Conservation (phyloP, 2,113 vertebrate genomes). For the Megaceryle torquata region DNA sequence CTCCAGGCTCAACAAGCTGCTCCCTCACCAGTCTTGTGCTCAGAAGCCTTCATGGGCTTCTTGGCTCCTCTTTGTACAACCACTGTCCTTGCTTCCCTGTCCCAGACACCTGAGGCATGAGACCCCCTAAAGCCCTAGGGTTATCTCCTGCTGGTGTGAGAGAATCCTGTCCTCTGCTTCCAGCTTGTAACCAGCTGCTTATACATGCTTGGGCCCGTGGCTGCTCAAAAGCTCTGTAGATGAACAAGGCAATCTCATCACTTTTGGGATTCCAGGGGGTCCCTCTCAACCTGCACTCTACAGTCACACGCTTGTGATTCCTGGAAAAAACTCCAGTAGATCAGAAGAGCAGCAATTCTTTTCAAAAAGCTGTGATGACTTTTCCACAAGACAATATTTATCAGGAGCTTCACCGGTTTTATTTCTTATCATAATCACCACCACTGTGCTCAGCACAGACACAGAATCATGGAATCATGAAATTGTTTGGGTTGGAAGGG, state of each 20-base stretch:
- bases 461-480: no score
- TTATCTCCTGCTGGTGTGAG: background rate
- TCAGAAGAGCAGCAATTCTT: background rate
- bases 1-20: no score
- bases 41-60: background rate
- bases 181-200: background rate
- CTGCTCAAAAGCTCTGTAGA: background rate
- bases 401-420: background rate
- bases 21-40: no score
- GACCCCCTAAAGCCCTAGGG: background rate
- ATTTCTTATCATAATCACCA: background rate
- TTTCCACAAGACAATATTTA: no score
- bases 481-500: no score
- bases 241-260: background rate
- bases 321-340: background rate
- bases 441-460: accelerated
- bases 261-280: accelerated
- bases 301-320: background rate
- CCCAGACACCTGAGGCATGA: accelerated
- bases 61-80: background rate
- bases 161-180: background rate
- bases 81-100: background rate
- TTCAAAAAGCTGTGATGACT: background rate
- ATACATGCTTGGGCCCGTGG: accelerated
- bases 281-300: background rate